These are phyloP conservation scores for Zenarchopterus dispar DNA, from an alignment of 2,797 vertebrate species.

Conservation along the genomic window DNA sequence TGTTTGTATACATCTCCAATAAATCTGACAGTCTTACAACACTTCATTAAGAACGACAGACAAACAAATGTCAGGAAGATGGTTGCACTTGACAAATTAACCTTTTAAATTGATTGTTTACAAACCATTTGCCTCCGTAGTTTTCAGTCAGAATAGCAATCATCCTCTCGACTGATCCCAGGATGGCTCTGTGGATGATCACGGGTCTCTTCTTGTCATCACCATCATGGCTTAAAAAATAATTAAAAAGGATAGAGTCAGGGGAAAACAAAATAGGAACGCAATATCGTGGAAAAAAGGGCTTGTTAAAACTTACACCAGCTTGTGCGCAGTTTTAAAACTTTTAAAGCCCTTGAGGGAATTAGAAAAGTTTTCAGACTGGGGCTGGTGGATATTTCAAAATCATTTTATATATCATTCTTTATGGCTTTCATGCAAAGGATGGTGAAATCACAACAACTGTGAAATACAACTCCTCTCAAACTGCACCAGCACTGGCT, in stretches of 20 bases:
- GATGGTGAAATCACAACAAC: too few species aligned
- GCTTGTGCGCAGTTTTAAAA: not conserved
- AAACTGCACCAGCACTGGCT: too few species aligned
- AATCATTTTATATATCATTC: too few species aligned
- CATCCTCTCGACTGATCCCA: conserved; percentile 98
- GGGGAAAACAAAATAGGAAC: not conserved
- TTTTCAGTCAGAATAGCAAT: conserved; percentile 97
- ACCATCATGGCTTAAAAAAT: conserved; percentile 87
- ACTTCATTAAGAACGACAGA: not conserved
- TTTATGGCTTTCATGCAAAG: too few species aligned
- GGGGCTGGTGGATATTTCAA: too few species aligned
- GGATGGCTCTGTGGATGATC: conserved; percentile 95
- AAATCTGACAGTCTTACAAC: conserved; percentile 16
- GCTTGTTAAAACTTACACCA: too few species aligned
- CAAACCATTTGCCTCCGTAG: conserved; percentile 97
- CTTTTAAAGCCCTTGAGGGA: not conserved
- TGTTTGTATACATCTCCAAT: not conserved
- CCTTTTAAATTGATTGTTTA: conserved; percentile 1
- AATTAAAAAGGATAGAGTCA: not conserved
- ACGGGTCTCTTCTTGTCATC: conserved; percentile 95
- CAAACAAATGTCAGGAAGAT: not conserved
- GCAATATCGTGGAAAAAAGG: not conserved
- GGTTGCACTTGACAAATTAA: too few species aligned
- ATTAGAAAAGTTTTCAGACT: too few species aligned
- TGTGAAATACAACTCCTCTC: too few species aligned